Base-by-base conservation (phyloP, 1,140 invertebrate species). In the Heliconius congener region DNA sequence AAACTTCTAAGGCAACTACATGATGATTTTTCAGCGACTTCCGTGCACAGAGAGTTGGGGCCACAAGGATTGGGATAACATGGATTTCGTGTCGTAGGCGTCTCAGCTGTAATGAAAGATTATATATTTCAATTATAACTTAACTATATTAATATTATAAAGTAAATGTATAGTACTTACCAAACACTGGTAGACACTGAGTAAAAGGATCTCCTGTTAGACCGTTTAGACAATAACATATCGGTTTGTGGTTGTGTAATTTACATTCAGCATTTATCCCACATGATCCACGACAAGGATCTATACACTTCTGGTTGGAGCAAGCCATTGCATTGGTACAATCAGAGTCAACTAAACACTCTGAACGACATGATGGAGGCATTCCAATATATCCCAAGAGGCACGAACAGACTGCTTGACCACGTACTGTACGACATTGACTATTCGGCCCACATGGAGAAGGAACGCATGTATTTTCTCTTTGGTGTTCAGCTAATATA, bases 291-390 rank as follows among this genome's bases (percentile, higher is more conserved):
- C 94, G 86, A 84, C 98, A 98, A 3, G 97, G 96, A 86, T 98
- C 96, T 30, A 97, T 94, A 88, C 98, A 99, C 90, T 98, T 96
- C 73, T 97, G 95, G 83, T 98, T 98, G 34, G 98, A 96, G 85
- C 98, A 99, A 11, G 98, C 97, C 91, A 98, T 95, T 34, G 96
- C 95, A 23, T 96, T 95, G 8, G 97, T 95, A 89, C 98, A 99
- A 74, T 98, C 98, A 11, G 96, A 96, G 89, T 97, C 97, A 3
- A 96, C 92, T 39, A 96, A 90, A 87, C 97, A 97, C 92, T 97
- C 96, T 8, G 96, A 96, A 87, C 96, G 93, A 88, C 97, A 98
- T 75, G 96, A 95, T n/a, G 96, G 94, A 60, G 97, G 97, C 88
- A 97, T 96, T 42, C 97, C 97, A 73, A 95, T 93, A 87, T 97